These are phyloP conservation scores for Helicoverpa assulta DNA, from an alignment of 2,888 invertebrate species.

Conservation along the genomic window DNA sequence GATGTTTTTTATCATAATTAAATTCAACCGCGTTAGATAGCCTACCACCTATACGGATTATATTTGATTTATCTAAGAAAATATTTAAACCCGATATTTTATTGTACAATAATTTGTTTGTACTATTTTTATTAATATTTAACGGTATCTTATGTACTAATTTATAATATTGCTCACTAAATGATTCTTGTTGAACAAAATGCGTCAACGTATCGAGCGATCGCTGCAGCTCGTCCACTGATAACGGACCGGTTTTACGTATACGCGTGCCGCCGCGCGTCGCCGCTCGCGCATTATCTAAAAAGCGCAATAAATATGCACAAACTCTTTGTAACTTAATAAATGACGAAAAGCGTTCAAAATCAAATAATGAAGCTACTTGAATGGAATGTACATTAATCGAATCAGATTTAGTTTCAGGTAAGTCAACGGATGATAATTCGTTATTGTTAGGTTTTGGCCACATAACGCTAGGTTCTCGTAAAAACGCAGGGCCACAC, in stretches of 20 bases:
- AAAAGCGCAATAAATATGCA: slow-evolving; percentile 23
- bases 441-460: background rate
- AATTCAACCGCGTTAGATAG: background rate
- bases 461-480: background rate
- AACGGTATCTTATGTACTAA: background rate
- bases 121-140: background rate
- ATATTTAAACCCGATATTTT: slow-evolving; percentile 10
- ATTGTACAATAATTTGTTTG: background rate
- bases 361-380: background rate
- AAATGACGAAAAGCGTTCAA: slow-evolving; percentile 19
- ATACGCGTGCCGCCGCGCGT: background rate
- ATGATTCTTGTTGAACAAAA: slow-evolving; percentile 23
- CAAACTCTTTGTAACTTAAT: slow-evolving; percentile 5
- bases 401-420: slow-evolving; percentile 16
- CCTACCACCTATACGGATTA: slow-evolving; percentile 24
- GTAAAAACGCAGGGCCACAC: slow-evolving; percentile 23
- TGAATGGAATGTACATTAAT: slow-evolving; percentile 5
- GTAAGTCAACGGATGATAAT: background rate
- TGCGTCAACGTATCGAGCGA: slow-evolving; percentile 5
- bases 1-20: slow-evolving; percentile 14
- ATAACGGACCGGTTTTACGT: slow-evolving; percentile 21
- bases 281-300: slow-evolving; percentile 16
- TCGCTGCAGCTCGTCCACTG: slow-evolving; percentile 7
- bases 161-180: background rate
- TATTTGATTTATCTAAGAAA: slow-evolving; percentile 8